Evolutionary conservation across 2,888 invertebrate genomes (phyloP), one percentile per base, ranked within the genome.

Genomic region (Augochlorella aurata): DNA sequence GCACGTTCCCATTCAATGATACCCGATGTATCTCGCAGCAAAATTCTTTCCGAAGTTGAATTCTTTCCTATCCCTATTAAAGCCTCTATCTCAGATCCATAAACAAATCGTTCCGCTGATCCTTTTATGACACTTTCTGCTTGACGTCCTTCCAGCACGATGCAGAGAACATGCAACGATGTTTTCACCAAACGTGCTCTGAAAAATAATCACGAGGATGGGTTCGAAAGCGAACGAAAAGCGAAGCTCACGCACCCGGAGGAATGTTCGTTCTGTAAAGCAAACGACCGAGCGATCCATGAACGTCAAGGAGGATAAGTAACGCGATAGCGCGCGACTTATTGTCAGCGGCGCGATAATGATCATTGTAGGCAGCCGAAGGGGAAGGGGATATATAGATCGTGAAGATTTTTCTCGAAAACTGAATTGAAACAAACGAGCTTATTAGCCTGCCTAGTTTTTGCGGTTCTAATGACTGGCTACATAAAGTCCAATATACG

Each of bases 401-500:
- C 70, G 74, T 73, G 67, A 47, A 69, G 78, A 82, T 84, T 82
- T 85, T 85, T 84, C 82, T 79, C 77, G 78, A 84, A 84, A 82
- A 78, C 71, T 74, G 79, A 85, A 85, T 84, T 84, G 85, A 82
- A 82, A 76, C 82, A 77, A 79, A 82, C 71, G 79, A 79, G 74
- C 84, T 85, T 84, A 84, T 85, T 85, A 85, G 82, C 71, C 74
- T 73, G 79, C 70, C 82, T 80, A 76, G 79, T 81, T 87, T 79
- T 77, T 82, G 79, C 74, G 81, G 58, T 72, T 74, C 77, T 86
- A 88, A 86, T 87, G 88, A 82, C 82, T 69, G 77, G 87, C 76
- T 76, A 75, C 87, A 88, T 88, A 88, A 88, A 87, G 85, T 87
- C 82, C 84, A 85, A 83, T 88, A 85, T 88, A 86, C 77, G 72